A percentile compares a stretch with the other conserved stretches of the same genome.
Conservation (phyloP, 2,888 invertebrate species). For the Carterocephalus palaemon region DNA sequence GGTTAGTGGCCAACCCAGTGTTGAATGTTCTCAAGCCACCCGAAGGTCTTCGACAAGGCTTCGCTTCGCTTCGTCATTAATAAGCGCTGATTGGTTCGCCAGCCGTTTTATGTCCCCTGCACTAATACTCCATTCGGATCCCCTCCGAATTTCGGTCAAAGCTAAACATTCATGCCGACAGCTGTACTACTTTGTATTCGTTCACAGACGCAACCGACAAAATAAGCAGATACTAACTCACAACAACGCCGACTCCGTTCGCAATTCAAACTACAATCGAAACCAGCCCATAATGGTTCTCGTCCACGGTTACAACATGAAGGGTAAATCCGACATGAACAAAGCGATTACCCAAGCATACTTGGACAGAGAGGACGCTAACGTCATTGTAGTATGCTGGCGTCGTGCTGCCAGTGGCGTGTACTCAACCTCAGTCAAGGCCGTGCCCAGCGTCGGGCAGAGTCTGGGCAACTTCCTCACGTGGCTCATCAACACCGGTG, state of each 20-base stretch:
- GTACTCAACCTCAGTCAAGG: conserved; percentile 38
- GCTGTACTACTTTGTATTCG: too few relatives aligned
- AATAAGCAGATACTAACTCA: conserved; percentile 36
- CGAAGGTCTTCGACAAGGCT: too few relatives aligned
- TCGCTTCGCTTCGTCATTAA: too few relatives aligned
- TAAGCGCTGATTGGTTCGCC: too few relatives aligned
- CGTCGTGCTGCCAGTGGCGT: conserved; percentile 35
- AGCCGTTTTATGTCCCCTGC: too few relatives aligned
- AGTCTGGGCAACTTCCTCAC: conserved; percentile 45
- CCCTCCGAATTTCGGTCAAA: too few relatives aligned
- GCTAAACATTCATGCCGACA: too few relatives aligned
- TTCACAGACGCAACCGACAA: conserved; percentile 36
- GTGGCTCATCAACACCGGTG: conserved; percentile 37
- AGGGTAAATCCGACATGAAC: conserved; percentile 36
- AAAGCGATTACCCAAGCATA: conserved; percentile 37
- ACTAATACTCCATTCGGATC: too few relatives aligned
- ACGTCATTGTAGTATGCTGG: conserved; percentile 50
- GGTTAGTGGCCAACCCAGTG: too few relatives aligned
- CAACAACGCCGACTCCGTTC: conserved; percentile 37
- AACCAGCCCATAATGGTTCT: conserved; percentile 38
- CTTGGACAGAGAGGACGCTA: conserved; percentile 35
- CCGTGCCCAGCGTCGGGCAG: conserved; percentile 41
- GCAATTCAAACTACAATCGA: conserved; percentile 38
- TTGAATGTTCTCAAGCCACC: too few relatives aligned
- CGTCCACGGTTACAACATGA: conserved; percentile 44